Conservation (phyloP, 2,888 invertebrate genomes). For the Ceriagrion tenellum region DNA sequence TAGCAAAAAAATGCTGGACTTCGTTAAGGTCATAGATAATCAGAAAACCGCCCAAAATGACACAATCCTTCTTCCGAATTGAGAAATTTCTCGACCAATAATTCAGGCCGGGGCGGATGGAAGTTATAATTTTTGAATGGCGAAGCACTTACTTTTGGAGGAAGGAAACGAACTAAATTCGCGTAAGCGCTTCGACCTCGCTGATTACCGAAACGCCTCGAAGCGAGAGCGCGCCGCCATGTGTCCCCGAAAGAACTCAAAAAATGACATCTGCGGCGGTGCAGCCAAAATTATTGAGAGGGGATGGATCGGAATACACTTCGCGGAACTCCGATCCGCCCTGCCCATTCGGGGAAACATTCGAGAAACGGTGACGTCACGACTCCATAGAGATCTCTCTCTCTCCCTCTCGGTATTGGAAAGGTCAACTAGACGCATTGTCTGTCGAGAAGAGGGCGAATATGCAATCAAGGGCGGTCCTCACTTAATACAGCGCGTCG, state of each 20-base stretch:
- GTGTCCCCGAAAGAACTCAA: background rate
- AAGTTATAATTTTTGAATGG: too few relatives aligned
- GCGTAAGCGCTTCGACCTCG: background rate
- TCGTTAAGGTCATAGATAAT: too few relatives aligned
- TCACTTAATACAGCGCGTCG: background rate
- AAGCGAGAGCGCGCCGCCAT: background rate
- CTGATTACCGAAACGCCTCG: background rate
- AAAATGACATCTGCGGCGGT: background rate
- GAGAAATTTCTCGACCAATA: too few relatives aligned
- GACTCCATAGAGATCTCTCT: background rate
- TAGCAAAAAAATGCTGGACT: too few relatives aligned
- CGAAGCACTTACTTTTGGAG: background rate
- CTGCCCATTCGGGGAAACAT: background rate
- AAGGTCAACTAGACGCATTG: background rate
- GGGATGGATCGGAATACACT: background rate
- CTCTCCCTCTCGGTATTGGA: background rate
- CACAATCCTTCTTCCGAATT: too few relatives aligned
- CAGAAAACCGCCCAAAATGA: too few relatives aligned
- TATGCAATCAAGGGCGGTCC: constrained; percentile 37
- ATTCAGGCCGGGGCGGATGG: too few relatives aligned
- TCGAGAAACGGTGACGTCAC: background rate
- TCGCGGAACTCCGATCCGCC: background rate
- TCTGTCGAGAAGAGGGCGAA: background rate
- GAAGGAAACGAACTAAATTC: background rate
- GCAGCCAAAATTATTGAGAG: background rate